Percentiles rank a stretch among this genome's conserved stretches.
Conservation (phyloP, 2,113 vertebrate genomes). For the Oenanthe oenanthe region DNA sequence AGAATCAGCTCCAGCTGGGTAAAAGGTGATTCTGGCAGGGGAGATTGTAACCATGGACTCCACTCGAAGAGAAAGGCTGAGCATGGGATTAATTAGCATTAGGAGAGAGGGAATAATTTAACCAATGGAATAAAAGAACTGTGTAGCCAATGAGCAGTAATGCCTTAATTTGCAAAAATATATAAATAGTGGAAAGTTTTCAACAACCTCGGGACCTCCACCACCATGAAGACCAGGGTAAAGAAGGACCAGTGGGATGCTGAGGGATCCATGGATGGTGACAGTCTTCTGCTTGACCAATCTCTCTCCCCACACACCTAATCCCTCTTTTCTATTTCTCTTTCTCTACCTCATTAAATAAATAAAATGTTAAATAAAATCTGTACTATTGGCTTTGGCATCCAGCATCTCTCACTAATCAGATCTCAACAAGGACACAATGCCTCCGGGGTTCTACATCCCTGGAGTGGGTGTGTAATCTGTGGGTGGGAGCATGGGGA, state of each 20-base stretch:
- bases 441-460: background rate
- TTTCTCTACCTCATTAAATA: background rate
- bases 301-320: rapidly evolving
- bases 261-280: background rate
- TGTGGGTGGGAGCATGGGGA: too few species aligned
- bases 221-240: background rate
- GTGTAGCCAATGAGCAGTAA: background rate
- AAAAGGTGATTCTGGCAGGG: background rate
- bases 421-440: background rate
- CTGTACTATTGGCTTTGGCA: background rate
- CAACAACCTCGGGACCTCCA: background rate
- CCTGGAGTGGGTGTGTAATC: too few species aligned
- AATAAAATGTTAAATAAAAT: background rate
- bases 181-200: background rate
- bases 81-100: background rate
- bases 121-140: background rate
- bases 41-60: rapidly evolving
- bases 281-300: background rate
- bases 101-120: background rate
- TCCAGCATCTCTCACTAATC: background rate
- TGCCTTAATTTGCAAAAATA: background rate
- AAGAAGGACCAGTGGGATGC: background rate
- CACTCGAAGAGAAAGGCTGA: background rate
- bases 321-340: background rate
- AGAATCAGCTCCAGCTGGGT: background rate